Percentiles rank a stretch among this genome's conserved stretches.
Conservation (phyloP, 2,888 invertebrate species). For the Drosophila ustulata region DNA sequence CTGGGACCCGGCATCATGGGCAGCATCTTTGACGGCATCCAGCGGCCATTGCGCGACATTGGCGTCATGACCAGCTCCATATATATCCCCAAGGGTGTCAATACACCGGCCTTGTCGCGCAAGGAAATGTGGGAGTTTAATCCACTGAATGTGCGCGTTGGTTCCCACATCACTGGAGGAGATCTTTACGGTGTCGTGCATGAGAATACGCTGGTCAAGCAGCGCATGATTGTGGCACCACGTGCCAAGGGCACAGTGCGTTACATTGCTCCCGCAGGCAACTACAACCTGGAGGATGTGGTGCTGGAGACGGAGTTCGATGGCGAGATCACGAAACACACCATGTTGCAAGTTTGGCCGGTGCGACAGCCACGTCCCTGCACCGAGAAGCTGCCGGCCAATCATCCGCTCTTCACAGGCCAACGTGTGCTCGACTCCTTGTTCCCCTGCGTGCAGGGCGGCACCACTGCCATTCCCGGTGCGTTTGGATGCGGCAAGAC, state of each 20-base stretch:
- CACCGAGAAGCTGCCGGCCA: slow-evolving; percentile 98
- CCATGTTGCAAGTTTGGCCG: slow-evolving; percentile 99
- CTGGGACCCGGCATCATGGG: slow-evolving; percentile 99
- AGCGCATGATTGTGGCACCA: slow-evolving; percentile 98
- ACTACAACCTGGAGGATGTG: slow-evolving; percentile 96
- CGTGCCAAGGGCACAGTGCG: slow-evolving; percentile 97
- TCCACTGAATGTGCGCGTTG: slow-evolving; percentile 92
- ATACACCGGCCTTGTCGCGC: slow-evolving; percentile 94
- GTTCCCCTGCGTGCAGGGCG: slow-evolving; percentile 99
- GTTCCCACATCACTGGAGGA: slow-evolving; percentile 98
- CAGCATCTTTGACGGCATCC: slow-evolving; percentile 99
- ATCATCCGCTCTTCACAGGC: slow-evolving; percentile 98
- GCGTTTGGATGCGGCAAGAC: slow-evolving; percentile 99
- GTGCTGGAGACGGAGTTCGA: slow-evolving; percentile 99
- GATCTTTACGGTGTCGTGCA: slow-evolving; percentile 97
- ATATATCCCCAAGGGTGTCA: slow-evolving; percentile 99
- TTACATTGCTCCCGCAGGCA: slow-evolving; percentile 96
- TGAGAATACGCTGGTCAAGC: slow-evolving; percentile 98
- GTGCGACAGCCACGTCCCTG: slow-evolving; percentile 98
- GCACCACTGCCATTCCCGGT: slow-evolving; percentile 99
- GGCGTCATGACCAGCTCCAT: slow-evolving; percentile 96
- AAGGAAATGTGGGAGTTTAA: slow-evolving; percentile 95
- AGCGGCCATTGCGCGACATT: slow-evolving; percentile 98
- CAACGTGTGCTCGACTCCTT: slow-evolving; percentile 98
- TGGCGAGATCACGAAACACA: slow-evolving; percentile 94